Evolutionary conservation across 2,797 vertebrate genomes (phyloP).

Genomic region (Basileuterus tristriatus): DNA sequence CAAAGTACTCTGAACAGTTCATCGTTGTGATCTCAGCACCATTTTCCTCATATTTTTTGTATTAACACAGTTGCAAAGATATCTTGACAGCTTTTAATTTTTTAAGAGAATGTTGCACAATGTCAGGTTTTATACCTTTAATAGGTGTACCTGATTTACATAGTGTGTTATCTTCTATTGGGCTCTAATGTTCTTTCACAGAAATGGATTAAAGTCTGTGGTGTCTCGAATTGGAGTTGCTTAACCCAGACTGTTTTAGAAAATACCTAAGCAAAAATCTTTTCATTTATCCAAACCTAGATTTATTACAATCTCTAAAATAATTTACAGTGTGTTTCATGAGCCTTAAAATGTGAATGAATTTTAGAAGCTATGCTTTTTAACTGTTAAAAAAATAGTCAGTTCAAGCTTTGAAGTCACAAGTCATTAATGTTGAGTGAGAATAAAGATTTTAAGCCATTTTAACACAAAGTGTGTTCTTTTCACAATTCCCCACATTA

Average conservation of each 20-base stretch:
- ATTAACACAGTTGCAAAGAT: neutral
- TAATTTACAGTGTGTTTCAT: neutral
- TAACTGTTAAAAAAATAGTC: neutral
- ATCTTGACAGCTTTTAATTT: neutral
- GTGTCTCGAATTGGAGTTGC: neutral
- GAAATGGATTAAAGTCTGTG: neutral
- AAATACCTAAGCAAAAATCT: neutral
- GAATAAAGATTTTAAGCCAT: conserved; percentile 23
- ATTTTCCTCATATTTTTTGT: neutral
- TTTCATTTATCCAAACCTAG: neutral
- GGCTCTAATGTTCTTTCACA: neutral
- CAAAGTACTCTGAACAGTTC: neutral
- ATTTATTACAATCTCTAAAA: neutral
- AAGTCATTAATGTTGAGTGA: conserved; percentile 1
- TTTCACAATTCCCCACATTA: conserved; percentile 17
- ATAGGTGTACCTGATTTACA: neutral
- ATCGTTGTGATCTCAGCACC: neutral
- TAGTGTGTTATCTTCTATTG: neutral
- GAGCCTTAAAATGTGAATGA: neutral
- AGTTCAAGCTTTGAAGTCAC: neutral
- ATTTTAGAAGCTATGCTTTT: neutral
- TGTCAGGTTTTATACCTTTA: neutral
- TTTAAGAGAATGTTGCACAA: neutral
- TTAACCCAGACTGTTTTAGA: neutral
- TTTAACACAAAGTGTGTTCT: conserved; percentile 11